Base-by-base conservation (phyloP, 2,888 invertebrate species). In the Chrysotoxum bicinctum region DNA sequence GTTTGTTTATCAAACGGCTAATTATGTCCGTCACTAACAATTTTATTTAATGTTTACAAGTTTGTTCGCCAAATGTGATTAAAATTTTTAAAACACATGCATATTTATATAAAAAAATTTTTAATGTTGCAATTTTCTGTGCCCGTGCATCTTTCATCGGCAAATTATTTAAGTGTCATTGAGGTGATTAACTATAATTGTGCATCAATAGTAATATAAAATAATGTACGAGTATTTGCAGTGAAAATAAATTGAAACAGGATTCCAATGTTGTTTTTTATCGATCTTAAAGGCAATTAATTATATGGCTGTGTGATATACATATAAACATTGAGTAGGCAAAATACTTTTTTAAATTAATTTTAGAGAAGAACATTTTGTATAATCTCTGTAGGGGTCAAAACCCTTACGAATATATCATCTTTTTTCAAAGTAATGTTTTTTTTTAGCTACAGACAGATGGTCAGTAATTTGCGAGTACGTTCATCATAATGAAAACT, bases 91-190 rank as follows among this genome's bases (percentile, higher is more conserved):
- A 62, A 62, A 66, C 3, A 48, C 43, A 45, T 45, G 10, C 8
- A 58, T 8, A 14, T 8, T 2, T 3, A 43, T 10, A 16, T 7
- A 4, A 14, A 62, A 16, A 12, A 45, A 14, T 64, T 12, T 32
- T 64, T 40, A 14, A 32, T 64, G 30, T 45, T 45, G 62, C 16
- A 21, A 26, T 58, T 50, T 3, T 50, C 1, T 50, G 6, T 23
- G 19, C 21, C 10, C 10, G 62, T 62, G 45, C 64, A 45, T 45
- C 64, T 64, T 32, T 64, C 64, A 64, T 19, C 45, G 32, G 14
- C 32, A 64, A 32, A 64, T 45, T 26, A 64, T 64, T 45, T 30
- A 45, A 45, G 30, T 64, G 30, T 64, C 64, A 45, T 64, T 32
- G 12, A 16, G 45, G 45, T 45, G 64, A 64, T 64, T 45, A 45